Evolutionary conservation across 1,140 invertebrate species (phyloP).

Genomic region (Archegozetes longisetosus): DNA sequence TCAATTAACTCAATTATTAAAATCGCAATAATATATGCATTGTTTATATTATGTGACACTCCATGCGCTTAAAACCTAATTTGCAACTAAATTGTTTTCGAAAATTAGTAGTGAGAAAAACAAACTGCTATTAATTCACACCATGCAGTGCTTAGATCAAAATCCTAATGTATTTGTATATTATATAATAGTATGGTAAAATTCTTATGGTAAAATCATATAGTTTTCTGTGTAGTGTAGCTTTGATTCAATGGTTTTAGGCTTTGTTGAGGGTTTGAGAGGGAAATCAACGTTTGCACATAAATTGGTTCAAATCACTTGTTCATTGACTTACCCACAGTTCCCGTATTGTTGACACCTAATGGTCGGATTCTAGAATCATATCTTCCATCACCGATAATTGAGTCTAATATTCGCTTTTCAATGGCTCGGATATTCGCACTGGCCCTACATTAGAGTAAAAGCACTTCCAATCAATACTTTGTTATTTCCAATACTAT

Average conservation of each 20-base stretch:
- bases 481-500: too few species aligned
- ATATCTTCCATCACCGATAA: constrained; percentile 71
- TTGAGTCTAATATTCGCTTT: constrained; percentile 80
- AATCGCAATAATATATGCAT: too few species aligned
- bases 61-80: too few species aligned
- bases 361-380: constrained; percentile 80
- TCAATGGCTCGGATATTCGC: constrained; percentile 75
- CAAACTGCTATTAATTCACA: too few species aligned
- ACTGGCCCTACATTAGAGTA: not conserved
- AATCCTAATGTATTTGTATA: not conserved
- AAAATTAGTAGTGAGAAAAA: too few species aligned
- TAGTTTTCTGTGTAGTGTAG: not conserved
- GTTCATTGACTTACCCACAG: constrained; percentile 7
- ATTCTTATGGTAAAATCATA: not conserved
- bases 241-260: too few species aligned
- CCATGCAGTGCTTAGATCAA: too few species aligned
- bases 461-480: too few species aligned
- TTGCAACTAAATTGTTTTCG: too few species aligned
- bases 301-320: not conserved
- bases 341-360: constrained; percentile 73
- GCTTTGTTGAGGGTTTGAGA: not conserved
- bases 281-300: not conserved
- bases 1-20: too few species aligned
- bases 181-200: not conserved
- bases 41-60: too few species aligned